Percentiles rank a stretch among this genome's conserved stretches.
These are phyloP conservation scores for Thryonomys swinderianus DNA, from an alignment of 2,113 vertebrate species.

Conservation along the genomic window DNA sequence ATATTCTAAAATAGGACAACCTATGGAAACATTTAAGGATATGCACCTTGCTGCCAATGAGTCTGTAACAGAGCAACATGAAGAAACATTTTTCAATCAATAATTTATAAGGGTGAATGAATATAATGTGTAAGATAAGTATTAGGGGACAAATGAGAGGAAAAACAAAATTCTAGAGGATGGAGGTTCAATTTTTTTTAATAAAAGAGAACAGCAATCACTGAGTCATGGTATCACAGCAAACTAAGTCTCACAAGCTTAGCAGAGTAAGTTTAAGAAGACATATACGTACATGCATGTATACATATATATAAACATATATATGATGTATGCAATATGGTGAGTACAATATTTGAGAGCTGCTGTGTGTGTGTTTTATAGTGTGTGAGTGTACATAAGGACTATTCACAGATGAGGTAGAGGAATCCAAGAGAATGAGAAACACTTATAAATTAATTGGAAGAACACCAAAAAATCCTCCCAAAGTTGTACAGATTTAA, in stretches of 20 bases:
- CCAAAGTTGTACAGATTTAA: background rate
- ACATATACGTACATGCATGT: background rate
- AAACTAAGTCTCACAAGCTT: background rate
- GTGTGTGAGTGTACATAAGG: background rate
- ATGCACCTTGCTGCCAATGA: background rate
- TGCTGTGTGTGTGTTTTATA: background rate
- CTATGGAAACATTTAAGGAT: background rate
- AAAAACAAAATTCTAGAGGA: constrained; percentile 23
- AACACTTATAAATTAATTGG: background rate
- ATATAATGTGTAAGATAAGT: background rate
- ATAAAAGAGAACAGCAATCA: background rate
- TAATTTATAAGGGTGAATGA: background rate
- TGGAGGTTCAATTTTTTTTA: background rate
- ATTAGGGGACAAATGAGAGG: background rate
- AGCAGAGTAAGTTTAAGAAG: background rate
- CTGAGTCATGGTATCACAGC: background rate
- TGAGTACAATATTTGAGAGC: background rate
- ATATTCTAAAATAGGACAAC: background rate
- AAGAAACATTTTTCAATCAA: constrained; percentile 10
- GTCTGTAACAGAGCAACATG: background rate
- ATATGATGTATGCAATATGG: background rate
- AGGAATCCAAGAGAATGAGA: background rate
- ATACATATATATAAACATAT: background rate
- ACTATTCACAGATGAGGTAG: background rate
- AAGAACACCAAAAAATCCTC: background rate